These are phyloP conservation scores for Drosophila emarginata DNA, from an alignment of 2,888 invertebrate genomes.

Conservation along the genomic window DNA sequence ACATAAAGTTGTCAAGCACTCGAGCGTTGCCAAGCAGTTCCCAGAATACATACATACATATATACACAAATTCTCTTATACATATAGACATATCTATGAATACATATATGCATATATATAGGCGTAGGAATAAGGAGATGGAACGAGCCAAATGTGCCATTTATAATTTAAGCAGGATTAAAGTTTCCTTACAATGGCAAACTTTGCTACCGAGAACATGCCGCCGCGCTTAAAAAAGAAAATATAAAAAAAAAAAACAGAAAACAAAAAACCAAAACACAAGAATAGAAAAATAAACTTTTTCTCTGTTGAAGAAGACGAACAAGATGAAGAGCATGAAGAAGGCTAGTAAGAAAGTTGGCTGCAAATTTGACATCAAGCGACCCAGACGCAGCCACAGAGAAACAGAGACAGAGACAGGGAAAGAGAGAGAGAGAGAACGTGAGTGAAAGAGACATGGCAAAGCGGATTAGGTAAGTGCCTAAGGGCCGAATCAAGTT, in stretches of 20 bases:
- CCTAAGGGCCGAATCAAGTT: constrained; percentile 44
- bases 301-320: constrained; percentile 17
- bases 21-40: constrained; percentile 40
- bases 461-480: constrained; percentile 72
- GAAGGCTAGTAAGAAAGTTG: constrained; percentile 47
- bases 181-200: constrained; percentile 69
- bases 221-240: constrained; percentile 69
- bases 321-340: constrained; percentile 6
- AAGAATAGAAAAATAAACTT: constrained; percentile 28
- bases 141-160: constrained; percentile 69
- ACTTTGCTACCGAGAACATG: constrained; percentile 66
- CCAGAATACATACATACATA: constrained; percentile 2
- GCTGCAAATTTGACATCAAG: constrained; percentile 71
- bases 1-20: constrained; percentile 69
- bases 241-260: background rate
- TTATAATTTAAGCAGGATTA: constrained; percentile 75
- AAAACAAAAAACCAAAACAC: background rate
- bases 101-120: background rate
- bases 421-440: too few relatives aligned
- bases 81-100: constrained; percentile 5
- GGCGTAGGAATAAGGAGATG: constrained; percentile 27
- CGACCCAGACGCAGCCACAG: constrained; percentile 59
- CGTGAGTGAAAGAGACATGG: constrained; percentile 48
- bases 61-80: background rate
- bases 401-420: background rate